Base-by-base conservation (phyloP, 2,113 vertebrate genomes). In the Loxodonta africana region DNA sequence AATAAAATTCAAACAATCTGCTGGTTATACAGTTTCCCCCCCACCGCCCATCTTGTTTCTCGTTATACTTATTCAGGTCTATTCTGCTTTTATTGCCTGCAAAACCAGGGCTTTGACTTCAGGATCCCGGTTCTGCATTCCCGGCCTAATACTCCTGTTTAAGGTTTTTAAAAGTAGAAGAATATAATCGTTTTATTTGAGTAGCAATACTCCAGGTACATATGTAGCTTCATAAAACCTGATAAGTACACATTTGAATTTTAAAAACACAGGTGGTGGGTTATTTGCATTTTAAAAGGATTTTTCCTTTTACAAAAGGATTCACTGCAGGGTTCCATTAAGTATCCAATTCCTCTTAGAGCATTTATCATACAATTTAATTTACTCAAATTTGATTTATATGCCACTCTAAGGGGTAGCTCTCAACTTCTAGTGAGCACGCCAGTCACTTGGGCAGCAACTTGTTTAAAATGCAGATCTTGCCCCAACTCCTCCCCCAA, bases 271-370 rank as follows among this genome's bases (percentile, higher is more conserved):
- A 97, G 91, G 93, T 94, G 93, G 95, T 62, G 18, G 87, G 63
- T 95, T 96, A 97, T 98, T 97, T 98, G 96, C 89, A 96, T 98
- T 96, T 97, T 94, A 94, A 97, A 97, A 96, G 83, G 80, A 89
- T 95, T 91, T 91, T 91, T 96, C 41, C 91, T 44, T 94, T 86
- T 94, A 94, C 89, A 77, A 80, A 96, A 95, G 53, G 90, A 93
- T 83, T 86, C 83, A 91, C 95, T 26, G n/a, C 90, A 83, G 91
- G 69, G 46, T 94, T 96, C 90, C 88, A 95, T 97, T 97, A 95
- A 96, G 53, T 89, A 97, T 84, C 84, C 84, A 95, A 21, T 91
- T 94, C 73, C 46, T 92, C 88, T 91, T 95, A 63, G 77, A 90
- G 65, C 41, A 85, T 97, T 97, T 96, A 91, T 96, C 82, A 91